Base-by-base conservation (phyloP, 1,140 invertebrate genomes). In the Diprion similis region DNA sequence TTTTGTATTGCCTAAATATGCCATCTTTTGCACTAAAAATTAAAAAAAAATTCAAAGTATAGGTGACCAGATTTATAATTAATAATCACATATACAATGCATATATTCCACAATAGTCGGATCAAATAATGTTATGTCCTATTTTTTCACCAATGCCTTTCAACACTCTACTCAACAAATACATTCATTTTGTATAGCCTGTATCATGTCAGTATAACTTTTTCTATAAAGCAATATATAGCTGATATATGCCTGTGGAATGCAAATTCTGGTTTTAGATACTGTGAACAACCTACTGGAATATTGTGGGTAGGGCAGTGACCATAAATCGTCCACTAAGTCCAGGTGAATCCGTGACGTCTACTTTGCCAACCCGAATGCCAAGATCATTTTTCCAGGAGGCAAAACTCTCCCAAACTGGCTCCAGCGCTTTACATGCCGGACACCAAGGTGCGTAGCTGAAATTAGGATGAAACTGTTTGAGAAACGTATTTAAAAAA, bases 361-460 rank as follows among this genome's bases (percentile, higher is more conserved):
- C 98, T 19, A 96, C 94, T 81, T 96, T 94, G 1, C 92, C 98
- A 66, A 99, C 94, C 83, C 94, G 93, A 70, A 99, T 94, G 17
- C 92, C 91, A 0, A 98, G 87, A 81, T 95, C 93, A 46, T 92
- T 88, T 71, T 95, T 93, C 84, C 92, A 94, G n/a, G 89, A 84
- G 0, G 96, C 94, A 82, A 99, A 95, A 71, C 95, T 91, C 78
- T 94, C 91, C 98, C 98, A 99, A 64, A 94, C 91, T 6, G 94
- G 92, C 77, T 95, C 91, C 10, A 99, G 90, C n/a, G 93, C 93
- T 83, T 95, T 96, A 87, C 98, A 99, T 0, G 98, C 98, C 9
- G 98, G 98, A 88, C 98, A 99, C 98, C 98, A 99, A 15, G 98
- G 98, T 10, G 98, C 98, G 91, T 96, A 98, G 84, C 97, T 99